Percentiles rank a stretch among this genome's conserved stretches.
phyloP scores from a whole-genome alignment of 2,888 invertebrate species.

The Blera fallax region DNA sequence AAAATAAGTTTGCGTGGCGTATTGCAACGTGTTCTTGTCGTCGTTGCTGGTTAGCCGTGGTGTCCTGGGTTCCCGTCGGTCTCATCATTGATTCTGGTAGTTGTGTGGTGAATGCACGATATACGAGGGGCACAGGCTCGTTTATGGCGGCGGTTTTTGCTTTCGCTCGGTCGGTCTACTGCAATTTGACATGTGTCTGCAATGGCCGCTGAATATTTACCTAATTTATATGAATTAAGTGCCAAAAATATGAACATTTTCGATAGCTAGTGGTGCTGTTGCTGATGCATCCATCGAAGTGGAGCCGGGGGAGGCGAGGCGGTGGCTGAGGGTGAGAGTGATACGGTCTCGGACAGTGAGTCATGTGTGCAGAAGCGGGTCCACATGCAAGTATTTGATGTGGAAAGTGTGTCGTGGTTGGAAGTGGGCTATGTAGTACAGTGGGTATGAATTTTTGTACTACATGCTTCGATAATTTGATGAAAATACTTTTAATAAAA shows the following conservation, averaged over 20 bases:
- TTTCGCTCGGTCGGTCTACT: conserved; percentile 58
- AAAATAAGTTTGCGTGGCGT: conserved; percentile 51
- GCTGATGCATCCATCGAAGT: not conserved
- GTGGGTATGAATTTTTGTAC: conserved; percentile 1
- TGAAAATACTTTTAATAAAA: not conserved
- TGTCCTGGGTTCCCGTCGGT: not conserved
- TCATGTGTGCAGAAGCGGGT: conserved; percentile 38
- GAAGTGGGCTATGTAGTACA: conserved; percentile 44
- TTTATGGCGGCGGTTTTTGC: conserved; percentile 69
- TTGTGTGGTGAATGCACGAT: conserved; percentile 24
- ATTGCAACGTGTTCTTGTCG: not conserved
- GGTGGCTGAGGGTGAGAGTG: conserved; percentile 35
- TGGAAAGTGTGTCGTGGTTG: conserved; percentile 64
- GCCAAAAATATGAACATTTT: conserved; percentile 74
- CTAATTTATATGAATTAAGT: conserved; percentile 73
- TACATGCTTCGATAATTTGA: not conserved
- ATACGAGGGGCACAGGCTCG: conserved; percentile 41
- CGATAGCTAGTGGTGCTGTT: conserved; percentile 28
- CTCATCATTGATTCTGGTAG: not conserved
- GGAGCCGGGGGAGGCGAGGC: not conserved
- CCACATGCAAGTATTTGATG: conserved; percentile 54
- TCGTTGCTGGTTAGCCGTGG: conserved; percentile 2
- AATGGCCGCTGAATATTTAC: conserved; percentile 71
- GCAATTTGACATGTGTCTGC: conserved; percentile 71
- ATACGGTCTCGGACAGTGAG: conserved; percentile 53